Conservation (phyloP, 2,113 vertebrate genomes). For the Ammodytes dubius region DNA sequence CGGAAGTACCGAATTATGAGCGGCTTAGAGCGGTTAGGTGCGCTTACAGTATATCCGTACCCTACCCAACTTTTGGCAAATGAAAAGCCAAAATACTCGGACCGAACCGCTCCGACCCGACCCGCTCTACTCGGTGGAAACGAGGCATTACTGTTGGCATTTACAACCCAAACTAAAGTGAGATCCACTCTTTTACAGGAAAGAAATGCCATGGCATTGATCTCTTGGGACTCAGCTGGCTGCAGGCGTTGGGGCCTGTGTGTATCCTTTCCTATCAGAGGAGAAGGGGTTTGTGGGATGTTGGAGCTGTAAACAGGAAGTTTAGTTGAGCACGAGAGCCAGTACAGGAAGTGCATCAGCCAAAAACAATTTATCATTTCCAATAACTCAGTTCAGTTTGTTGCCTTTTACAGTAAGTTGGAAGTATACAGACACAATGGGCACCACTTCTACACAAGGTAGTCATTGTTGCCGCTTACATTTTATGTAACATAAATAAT, state of each 20-base stretch:
- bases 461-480: background rate
- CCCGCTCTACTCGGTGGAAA: no score
- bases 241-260: background rate
- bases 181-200: background rate
- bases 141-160: background rate
- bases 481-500: background rate
- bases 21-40: no score
- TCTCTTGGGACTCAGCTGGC: slow-evolving; percentile 8
- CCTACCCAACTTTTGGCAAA: no score
- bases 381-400: slow-evolving; percentile 49
- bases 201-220: slow-evolving; percentile 15
- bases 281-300: slow-evolving; percentile 59
- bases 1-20: no score
- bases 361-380: slow-evolving; percentile 64
- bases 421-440: slow-evolving; percentile 8
- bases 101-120: no score
- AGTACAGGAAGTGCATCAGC: slow-evolving; percentile 66
- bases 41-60: no score
- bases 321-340: slow-evolving; percentile 42
- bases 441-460: no score
- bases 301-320: slow-evolving; percentile 73
- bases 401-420: slow-evolving; percentile 43
- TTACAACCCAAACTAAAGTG: background rate
- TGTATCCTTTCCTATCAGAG: slow-evolving; percentile 52
- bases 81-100: no score